Conservation (phyloP, 1,140 invertebrate genomes). For the Diorhabda sublineata region DNA sequence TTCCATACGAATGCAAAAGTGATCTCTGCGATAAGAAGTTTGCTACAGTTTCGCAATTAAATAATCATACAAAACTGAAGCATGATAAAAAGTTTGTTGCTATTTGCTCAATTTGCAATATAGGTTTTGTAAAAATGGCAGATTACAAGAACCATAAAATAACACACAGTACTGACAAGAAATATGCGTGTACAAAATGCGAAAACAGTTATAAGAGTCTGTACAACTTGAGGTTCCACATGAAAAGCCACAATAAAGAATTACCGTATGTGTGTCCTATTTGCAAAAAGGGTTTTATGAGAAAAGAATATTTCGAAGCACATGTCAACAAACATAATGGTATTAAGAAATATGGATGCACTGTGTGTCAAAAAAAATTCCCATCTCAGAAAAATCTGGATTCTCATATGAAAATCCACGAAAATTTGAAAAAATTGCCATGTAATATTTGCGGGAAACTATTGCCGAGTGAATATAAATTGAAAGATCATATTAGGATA, state of each 20-base stretch:
- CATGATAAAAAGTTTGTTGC: slow-evolving; percentile 43
- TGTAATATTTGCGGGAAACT: slow-evolving; percentile 41
- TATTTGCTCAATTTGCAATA: slow-evolving; percentile 44
- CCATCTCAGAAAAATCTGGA: slow-evolving; percentile 42
- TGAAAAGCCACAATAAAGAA: slow-evolving; percentile 39
- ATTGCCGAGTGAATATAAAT: slow-evolving; percentile 33
- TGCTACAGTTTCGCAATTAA: slow-evolving; percentile 39
- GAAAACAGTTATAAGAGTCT: slow-evolving; percentile 43
- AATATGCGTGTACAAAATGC: slow-evolving; percentile 40
- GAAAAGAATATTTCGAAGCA: slow-evolving; percentile 43
- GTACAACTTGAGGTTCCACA: slow-evolving; percentile 44
- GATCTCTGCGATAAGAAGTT: slow-evolving; percentile 40
- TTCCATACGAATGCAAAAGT: slow-evolving; percentile 38
- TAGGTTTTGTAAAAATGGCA: slow-evolving; percentile 42
- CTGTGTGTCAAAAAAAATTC: slow-evolving; percentile 39
- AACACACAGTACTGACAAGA: slow-evolving; percentile 40
- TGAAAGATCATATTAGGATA: slow-evolving; percentile 38
- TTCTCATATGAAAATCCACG: slow-evolving; percentile 41
- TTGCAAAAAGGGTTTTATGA: slow-evolving; percentile 43
- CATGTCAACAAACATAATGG: slow-evolving; percentile 42
- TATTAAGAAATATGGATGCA: slow-evolving; percentile 39
- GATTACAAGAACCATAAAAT: slow-evolving; percentile 42
- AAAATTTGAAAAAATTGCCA: slow-evolving; percentile 33
- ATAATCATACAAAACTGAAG: slow-evolving; percentile 40
- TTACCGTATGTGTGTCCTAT: slow-evolving; percentile 37